Percentiles rank a stretch among this genome's conserved stretches.
phyloP scores from a whole-genome alignment of 2,888 invertebrate genomes.

The Mythimna loreyi region DNA sequence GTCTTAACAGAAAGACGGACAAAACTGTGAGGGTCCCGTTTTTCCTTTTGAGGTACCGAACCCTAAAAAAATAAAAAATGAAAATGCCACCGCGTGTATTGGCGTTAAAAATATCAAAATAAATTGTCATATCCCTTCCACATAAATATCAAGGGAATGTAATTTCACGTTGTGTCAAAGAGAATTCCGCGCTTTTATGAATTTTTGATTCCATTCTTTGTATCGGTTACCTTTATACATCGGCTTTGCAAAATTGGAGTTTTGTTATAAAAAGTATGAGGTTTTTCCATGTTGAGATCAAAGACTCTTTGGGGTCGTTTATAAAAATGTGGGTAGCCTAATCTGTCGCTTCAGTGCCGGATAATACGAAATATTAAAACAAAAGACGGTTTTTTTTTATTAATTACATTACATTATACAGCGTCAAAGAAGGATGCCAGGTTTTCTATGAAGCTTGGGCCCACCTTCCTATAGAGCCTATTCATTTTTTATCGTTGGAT shows the following conservation, averaged over 20 bases:
- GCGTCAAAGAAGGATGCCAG: too few species aligned
- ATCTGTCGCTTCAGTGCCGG: neutral
- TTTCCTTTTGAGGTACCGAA: too few species aligned
- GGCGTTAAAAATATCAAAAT: slow-evolving; percentile 19
- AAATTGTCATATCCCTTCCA: slow-evolving; percentile 22
- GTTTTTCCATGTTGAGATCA: neutral
- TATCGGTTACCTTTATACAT: slow-evolving; percentile 1
- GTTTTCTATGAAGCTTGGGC: too few species aligned
- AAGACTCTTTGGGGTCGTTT: neutral
- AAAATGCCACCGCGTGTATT: neutral
- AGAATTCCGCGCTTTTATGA: slow-evolving; percentile 36
- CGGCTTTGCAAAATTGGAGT: slow-evolving; percentile 22
- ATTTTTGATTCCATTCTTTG: slow-evolving; percentile 45
- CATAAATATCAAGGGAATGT: slow-evolving; percentile 32
- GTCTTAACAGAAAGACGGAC: too few species aligned
- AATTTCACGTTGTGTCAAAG: slow-evolving; percentile 30
- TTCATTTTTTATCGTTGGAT: too few species aligned
- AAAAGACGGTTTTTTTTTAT: neutral
- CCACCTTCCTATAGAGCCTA: too few species aligned
- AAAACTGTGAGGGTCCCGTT: too few species aligned
- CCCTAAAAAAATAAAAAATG: neutral
- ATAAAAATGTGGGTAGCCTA: neutral
- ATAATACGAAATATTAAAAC: neutral
- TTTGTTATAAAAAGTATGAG: neutral
- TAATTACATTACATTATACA: too few species aligned